Evolutionary conservation across 2,888 invertebrate genomes (phyloP).

Genomic region (Frankliniella intonsa): DNA sequence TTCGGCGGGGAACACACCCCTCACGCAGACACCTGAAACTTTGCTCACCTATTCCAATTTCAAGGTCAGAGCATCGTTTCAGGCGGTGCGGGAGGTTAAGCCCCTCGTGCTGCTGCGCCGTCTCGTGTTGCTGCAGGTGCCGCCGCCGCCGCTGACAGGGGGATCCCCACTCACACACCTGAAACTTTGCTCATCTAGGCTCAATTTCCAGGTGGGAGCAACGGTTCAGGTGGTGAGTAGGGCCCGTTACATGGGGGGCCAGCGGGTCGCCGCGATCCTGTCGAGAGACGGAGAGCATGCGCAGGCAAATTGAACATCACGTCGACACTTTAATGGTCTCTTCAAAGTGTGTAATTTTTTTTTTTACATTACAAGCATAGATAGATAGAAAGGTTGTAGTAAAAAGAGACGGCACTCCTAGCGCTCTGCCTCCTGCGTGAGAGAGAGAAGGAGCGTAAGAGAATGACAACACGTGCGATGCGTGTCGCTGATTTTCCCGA

Average conservation of each 20-base stretch:
- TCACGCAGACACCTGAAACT: constrained; percentile 42
- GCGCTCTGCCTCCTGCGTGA: too few relatives aligned
- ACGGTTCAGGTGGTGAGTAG: constrained; percentile 65
- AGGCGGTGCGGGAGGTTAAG: constrained; percentile 38
- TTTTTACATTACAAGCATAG: too few relatives aligned
- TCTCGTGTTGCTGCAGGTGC: background rate
- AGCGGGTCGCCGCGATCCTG: background rate
- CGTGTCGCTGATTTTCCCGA: too few relatives aligned
- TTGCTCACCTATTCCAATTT: constrained; percentile 41
- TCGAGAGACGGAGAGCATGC: too few relatives aligned
- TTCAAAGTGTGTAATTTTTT: too few relatives aligned
- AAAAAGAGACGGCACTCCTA: too few relatives aligned
- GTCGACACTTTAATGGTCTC: too few relatives aligned
- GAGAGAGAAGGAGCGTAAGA: too few relatives aligned
- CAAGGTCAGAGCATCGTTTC: constrained; percentile 42
- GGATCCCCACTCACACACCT: constrained; percentile 65
- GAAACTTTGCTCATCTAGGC: constrained; percentile 81
- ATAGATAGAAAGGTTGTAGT: too few relatives aligned
- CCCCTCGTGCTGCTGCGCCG: background rate
- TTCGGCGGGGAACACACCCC: background rate
- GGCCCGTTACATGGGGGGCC: background rate
- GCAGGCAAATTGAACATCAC: too few relatives aligned
- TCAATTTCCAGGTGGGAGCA: constrained; percentile 66
- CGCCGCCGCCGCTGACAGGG: constrained; percentile 18
- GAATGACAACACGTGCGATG: too few relatives aligned